These are phyloP conservation scores for Antechinus flavipes DNA, from an alignment of 2,113 vertebrate species.

Conservation along the genomic window DNA sequence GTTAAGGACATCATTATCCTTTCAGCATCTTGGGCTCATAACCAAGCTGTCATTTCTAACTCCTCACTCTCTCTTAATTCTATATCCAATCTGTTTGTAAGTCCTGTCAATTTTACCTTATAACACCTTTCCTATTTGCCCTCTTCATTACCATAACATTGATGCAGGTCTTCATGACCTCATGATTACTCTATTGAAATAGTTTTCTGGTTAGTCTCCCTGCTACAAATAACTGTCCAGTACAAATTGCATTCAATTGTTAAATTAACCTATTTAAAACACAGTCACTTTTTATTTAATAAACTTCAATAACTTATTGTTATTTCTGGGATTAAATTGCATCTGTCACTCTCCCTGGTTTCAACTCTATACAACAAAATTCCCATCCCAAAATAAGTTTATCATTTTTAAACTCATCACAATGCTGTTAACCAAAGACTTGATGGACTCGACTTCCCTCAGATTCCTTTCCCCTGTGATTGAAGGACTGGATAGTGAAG, in stretches of 20 bases:
- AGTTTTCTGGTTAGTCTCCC: neutral
- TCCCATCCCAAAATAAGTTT: neutral
- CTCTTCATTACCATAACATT: neutral
- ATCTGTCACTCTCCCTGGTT: neutral
- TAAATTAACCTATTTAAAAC: neutral
- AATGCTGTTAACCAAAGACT: neutral
- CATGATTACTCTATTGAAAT: neutral
- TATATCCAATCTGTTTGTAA: neutral
- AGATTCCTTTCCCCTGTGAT: neutral
- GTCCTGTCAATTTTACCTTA: neutral
- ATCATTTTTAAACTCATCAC: neutral
- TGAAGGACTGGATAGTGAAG: neutral
- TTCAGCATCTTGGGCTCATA: too few species aligned
- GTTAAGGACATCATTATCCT: too few species aligned
- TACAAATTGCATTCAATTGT: neutral
- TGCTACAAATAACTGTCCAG: neutral
- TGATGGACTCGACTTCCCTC: neutral
- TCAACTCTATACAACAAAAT: neutral
- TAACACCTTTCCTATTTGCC: neutral
- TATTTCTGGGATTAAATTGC: neutral
- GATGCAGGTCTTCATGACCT: neutral
- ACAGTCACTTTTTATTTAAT: neutral
- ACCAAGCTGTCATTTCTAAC: too few species aligned
- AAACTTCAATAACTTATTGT: neutral
- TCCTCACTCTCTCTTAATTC: too few species aligned